phyloP scores from a whole-genome alignment of 1,140 invertebrate species.

The Nylanderia fulva region DNA sequence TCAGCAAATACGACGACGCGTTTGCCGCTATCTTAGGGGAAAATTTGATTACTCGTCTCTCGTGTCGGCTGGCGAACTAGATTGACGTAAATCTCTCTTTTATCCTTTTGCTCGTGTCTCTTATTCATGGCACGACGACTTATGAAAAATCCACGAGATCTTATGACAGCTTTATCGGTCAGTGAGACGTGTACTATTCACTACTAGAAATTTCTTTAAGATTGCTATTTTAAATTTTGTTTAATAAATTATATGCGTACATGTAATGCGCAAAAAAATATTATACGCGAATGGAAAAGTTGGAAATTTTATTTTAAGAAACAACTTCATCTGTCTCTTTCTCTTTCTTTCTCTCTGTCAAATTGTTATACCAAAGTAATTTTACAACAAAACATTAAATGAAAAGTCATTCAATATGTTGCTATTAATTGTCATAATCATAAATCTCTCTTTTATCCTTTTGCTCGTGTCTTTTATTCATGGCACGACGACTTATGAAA shows the following conservation, averaged over 20 bases:
- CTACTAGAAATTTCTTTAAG: not conserved
- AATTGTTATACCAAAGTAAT: no score
- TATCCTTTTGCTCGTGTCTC: conserved; percentile 9
- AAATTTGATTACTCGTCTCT: conserved; percentile 74
- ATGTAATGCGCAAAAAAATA: not conserved
- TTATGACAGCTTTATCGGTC: conserved; percentile 51
- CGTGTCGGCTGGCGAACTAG: conserved; percentile 49
- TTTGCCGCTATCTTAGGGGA: conserved; percentile 70
- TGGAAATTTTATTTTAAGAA: no score
- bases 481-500: conserved; percentile 63
- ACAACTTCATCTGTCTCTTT: no score
- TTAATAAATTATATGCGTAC: not conserved
- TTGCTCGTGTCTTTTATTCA: conserved; percentile 31
- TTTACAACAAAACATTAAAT: no score
- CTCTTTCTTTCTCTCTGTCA: no score
- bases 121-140: conserved; percentile 53
- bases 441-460: conserved; percentile 60
- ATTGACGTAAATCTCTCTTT: conserved; percentile 70
- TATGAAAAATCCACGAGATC: conserved; percentile 56
- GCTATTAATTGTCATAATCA: no score
- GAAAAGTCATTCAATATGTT: no score
- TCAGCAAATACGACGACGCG: conserved; percentile 71
- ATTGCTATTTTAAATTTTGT: not conserved
- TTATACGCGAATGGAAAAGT: no score
- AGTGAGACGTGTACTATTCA: not conserved